Conservation (phyloP, 2,888 invertebrate genomes). For the Vandiemenella viatica region DNA sequence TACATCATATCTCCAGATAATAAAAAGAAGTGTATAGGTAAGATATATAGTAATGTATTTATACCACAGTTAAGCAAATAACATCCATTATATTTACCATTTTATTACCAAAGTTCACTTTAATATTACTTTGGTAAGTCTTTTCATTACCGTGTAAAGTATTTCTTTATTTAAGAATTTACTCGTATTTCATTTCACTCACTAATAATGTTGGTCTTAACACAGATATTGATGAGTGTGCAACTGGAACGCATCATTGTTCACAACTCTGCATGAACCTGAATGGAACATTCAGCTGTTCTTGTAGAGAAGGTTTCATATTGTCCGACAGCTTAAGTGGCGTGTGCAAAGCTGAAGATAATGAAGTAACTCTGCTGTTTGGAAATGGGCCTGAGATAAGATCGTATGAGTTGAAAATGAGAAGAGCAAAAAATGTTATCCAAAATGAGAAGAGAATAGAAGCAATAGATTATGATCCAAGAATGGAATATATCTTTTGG, state of each 20-base stretch:
- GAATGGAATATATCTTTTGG: slow-evolving; percentile 81
- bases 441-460: slow-evolving; percentile 77
- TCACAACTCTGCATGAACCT: slow-evolving; percentile 86
- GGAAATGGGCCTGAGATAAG: slow-evolving; percentile 79
- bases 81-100: too few species aligned
- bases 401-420: slow-evolving; percentile 45
- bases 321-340: slow-evolving; percentile 63
- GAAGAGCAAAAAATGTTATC: slow-evolving; percentile 47
- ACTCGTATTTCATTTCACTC: too few species aligned
- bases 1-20: slow-evolving; percentile 67
- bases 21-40: slow-evolving; percentile 57
- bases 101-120: background rate
- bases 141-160: background rate
- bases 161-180: background rate
- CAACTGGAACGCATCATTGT: slow-evolving; percentile 68
- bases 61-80: background rate
- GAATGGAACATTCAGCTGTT: slow-evolving; percentile 79
- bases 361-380: slow-evolving; percentile 52
- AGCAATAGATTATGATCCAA: slow-evolving; percentile 79
- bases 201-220: slow-evolving; percentile 1
- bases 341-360: slow-evolving; percentile 58
- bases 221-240: slow-evolving; percentile 80
- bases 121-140: background rate
- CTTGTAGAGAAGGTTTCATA: slow-evolving; percentile 69
- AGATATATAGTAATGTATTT: background rate